Conservation (phyloP, 2,113 vertebrate genomes). For the Corydoras sp. region DNA sequence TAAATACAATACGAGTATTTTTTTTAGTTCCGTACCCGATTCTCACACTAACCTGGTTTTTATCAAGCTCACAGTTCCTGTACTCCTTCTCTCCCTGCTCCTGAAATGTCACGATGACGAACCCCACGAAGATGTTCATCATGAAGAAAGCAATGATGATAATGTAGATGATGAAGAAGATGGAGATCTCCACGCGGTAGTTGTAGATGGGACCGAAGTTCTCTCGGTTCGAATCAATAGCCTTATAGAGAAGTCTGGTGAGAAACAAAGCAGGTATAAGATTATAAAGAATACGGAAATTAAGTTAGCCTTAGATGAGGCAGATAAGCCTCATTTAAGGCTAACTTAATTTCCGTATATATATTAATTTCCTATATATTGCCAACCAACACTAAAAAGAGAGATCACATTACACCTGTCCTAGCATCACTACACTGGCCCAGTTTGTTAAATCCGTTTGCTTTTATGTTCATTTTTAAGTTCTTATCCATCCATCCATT, state of each 20-base stretch:
- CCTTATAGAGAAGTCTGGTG: constrained; percentile 89
- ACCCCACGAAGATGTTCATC: constrained; percentile 99
- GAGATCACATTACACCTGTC: no score
- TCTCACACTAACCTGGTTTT: constrained; percentile 85
- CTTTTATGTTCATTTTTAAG: no score
- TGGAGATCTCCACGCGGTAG: constrained; percentile 95
- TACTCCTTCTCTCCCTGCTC: constrained; percentile 98
- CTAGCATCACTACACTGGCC: no score
- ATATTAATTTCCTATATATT: no score
- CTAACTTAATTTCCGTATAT: no score
- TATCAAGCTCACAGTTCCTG: constrained; percentile 99
- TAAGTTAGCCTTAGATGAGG: no score
- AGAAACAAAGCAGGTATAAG: not conserved
- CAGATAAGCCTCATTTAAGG: no score
- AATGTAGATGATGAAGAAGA: constrained; percentile 99
- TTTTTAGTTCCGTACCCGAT: not conserved
- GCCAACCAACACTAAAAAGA: no score
- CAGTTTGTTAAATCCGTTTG: no score
- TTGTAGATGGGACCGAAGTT: constrained; percentile 95
- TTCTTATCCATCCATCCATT: no score
- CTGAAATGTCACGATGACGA: constrained; percentile 98
- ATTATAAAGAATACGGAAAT: not conserved
- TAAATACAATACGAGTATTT: no score
- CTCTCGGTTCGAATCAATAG: constrained; percentile 94
- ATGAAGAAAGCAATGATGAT: constrained; percentile 99